Evolutionary conservation across 2,797 vertebrate genomes (phyloP), one percentile per base, ranked within the genome.

Genomic region (Pseudochromis fuscus): DNA sequence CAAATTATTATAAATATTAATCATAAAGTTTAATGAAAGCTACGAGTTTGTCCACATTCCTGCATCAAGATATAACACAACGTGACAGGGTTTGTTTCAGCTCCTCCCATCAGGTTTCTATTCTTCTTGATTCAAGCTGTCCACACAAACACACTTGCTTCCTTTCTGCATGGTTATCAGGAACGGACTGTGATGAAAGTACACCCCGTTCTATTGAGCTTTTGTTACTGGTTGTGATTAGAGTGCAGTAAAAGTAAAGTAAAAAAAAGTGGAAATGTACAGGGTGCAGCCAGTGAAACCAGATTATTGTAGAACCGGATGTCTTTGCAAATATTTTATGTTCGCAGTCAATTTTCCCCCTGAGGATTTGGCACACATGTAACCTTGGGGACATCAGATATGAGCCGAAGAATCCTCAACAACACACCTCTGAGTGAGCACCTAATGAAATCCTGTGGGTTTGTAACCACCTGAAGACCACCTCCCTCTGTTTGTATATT

Each of bases 371-470:
- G 46, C 33, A 45, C 27, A 31, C 48, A 35, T 56, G 24, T n/a
- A 30, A 75, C 77, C 21, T 18, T 49, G 55, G 81, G 35, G 38
- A 73, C 30, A 68, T 59, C 30, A 9, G 18, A 72, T 38, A 24
- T 37, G 49, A 63, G n/a, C 42, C 67, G 84, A 85, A 83, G 35
- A 77, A 64, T 16, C 58, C 59, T 31, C 7, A 48, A 24, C 28
- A 71, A 64, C 66, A 44, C 35, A 57, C 58, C 66, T 45, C n/a
- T 60, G 25, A 62, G 75, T 40, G 15, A 77, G 57, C 21, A 44
- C 57, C 72, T 87, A 83, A 87, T 85, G 45, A 85, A 67, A 70
- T 58, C 79, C 72, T 80, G 60, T 0, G 51, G 72, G 79, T 10
- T 46, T 48, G 15, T 18, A 73, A 45, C 2, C 48, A n/a, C n/a